Conservation (phyloP, 2,797 vertebrate genomes). For the Aulostomus chinensis region DNA sequence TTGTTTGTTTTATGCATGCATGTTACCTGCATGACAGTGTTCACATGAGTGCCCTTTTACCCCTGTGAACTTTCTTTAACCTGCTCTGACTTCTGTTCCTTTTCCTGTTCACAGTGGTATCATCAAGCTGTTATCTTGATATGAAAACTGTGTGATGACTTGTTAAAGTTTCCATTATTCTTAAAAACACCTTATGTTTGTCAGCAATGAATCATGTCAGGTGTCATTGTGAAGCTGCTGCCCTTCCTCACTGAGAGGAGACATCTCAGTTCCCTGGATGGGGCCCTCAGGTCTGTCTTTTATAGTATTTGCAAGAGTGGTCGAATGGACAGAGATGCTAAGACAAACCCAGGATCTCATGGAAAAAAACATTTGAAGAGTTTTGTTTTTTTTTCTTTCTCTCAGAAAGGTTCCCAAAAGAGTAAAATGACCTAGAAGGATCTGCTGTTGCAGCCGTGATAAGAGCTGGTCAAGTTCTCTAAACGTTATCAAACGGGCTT, state of each 20-base stretch:
- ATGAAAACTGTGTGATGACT: too few relatives aligned
- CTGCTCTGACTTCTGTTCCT: not conserved
- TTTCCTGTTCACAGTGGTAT: not conserved
- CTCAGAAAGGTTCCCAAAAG: too few relatives aligned
- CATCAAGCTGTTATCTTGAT: too few relatives aligned
- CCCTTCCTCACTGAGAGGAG: conserved; percentile 2
- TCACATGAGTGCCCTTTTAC: conserved; percentile 26
- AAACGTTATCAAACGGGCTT: too few relatives aligned
- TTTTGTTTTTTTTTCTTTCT: too few relatives aligned
- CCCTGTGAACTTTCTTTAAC: conserved; percentile 19
- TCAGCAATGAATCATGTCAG: too few relatives aligned
- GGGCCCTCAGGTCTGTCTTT: conserved; percentile 7
- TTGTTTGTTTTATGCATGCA: conserved; percentile 30
- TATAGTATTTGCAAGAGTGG: not conserved
- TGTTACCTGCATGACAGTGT: conserved; percentile 27
- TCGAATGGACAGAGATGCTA: conserved; percentile 3
- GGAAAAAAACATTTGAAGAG: too few relatives aligned
- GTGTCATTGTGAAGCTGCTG: conserved; percentile 2
- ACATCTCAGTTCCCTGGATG: not conserved
- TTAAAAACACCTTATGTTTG: too few relatives aligned
- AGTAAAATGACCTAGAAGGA: too few relatives aligned
- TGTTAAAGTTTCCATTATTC: too few relatives aligned
- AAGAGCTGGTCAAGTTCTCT: too few relatives aligned
- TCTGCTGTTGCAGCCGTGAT: too few relatives aligned
- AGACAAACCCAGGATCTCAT: not conserved